Conservation (phyloP, 1,140 invertebrate genomes). For the Nautilus pompilius region DNA sequence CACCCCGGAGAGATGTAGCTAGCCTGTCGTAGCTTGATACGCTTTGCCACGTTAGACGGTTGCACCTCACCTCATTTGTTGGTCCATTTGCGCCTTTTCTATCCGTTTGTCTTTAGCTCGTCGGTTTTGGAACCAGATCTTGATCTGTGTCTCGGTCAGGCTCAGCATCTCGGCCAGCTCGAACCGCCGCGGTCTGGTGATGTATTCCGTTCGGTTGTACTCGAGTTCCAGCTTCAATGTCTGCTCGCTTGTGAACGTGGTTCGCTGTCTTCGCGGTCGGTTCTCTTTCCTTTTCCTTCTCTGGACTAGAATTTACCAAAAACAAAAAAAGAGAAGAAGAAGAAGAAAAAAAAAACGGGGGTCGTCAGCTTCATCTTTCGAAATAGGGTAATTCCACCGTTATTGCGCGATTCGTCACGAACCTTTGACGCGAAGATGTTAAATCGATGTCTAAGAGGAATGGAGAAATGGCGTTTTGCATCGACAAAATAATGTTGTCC, state of each 20-base stretch:
- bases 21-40: too few species aligned
- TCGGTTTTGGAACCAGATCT: constrained; percentile 85
- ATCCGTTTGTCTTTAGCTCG: constrained; percentile 93
- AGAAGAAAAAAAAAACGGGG: not conserved
- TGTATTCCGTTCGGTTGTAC: constrained; percentile 86
- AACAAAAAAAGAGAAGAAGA: not conserved
- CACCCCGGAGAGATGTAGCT: too few species aligned
- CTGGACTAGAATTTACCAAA: constrained; percentile 65
- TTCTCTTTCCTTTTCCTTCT: constrained; percentile 80
- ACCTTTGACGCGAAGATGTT: too few species aligned
- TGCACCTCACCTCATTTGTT: constrained; percentile 77
- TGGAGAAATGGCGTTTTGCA: too few species aligned
- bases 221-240: constrained; percentile 86
- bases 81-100: constrained; percentile 91
- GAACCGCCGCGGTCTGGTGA: constrained; percentile 74
- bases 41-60: too few species aligned
- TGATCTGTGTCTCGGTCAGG: constrained; percentile 74
- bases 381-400: too few species aligned
- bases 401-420: too few species aligned
- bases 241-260: constrained; percentile 91
- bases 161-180: constrained; percentile 79
- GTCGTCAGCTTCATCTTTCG: too few species aligned
- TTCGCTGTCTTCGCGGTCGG: constrained; percentile 80
- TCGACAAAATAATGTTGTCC: too few species aligned
- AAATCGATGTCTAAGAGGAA: too few species aligned